Evolutionary conservation across 2,113 vertebrate genomes (phyloP).

Genomic region (Harpagus bidentatus): DNA sequence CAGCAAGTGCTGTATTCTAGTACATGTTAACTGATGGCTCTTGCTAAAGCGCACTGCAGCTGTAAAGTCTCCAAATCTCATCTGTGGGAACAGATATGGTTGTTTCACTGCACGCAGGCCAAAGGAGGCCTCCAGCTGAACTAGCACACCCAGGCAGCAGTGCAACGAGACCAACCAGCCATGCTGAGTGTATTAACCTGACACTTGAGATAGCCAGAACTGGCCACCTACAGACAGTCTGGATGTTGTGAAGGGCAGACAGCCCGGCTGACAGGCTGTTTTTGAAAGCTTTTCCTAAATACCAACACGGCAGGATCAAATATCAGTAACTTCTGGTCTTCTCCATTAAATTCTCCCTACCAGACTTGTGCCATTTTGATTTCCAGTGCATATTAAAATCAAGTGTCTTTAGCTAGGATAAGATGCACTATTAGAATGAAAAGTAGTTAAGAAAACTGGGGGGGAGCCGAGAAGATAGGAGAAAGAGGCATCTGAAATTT

Average conservation of each 20-base stretch:
- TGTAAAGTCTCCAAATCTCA: background rate
- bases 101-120: fast-evolving
- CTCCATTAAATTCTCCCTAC: background rate
- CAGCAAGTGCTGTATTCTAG: background rate
- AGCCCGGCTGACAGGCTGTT: background rate
- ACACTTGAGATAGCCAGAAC: background rate
- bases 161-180: fast-evolving
- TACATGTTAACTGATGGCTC: fast-evolving
- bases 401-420: background rate
- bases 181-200: background rate
- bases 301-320: background rate
- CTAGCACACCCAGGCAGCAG: background rate
- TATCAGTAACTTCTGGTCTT: background rate
- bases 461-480: background rate
- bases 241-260: background rate
- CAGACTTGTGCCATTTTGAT: background rate
- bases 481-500: background rate
- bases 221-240: background rate
- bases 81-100: background rate
- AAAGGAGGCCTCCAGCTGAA: background rate
- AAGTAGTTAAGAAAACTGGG: background rate
- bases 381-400: background rate
- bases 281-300: background rate
- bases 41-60: background rate
- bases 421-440: background rate